Conservation (phyloP, 2,113 vertebrate species). For the Hystrix brachyura region DNA sequence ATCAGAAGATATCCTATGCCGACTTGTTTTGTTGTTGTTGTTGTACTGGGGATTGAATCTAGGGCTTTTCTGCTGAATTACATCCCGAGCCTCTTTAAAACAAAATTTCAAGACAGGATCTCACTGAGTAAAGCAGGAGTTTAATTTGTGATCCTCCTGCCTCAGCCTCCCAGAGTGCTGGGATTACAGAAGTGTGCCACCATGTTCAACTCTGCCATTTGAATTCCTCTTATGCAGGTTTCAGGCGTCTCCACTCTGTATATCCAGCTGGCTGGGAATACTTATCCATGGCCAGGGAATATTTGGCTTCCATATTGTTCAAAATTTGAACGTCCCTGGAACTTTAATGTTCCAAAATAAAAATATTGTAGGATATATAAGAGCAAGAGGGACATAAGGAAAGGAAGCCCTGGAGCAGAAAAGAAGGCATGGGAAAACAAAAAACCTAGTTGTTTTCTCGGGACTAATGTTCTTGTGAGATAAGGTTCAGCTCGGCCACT, state of each 20-base stretch:
- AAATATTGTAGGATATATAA: constrained; percentile 14
- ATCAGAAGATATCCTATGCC: neutral
- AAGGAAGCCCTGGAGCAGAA: constrained; percentile 17
- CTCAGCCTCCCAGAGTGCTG: neutral
- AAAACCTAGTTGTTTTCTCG: neutral
- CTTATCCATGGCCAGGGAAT: constrained; percentile 7
- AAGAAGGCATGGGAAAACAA: neutral
- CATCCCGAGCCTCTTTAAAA: neutral
- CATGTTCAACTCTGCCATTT: neutral
- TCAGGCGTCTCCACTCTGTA: neutral
- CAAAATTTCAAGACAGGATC: neutral
- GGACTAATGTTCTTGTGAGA: constrained; percentile 21
- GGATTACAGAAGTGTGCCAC: neutral
- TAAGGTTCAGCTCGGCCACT: neutral
- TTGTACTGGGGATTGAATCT: neutral
- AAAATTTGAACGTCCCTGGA: constrained; percentile 30
- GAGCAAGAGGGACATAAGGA: neutral
- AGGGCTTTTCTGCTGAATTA: neutral
- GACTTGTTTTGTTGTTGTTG: neutral
- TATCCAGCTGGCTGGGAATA: neutral
- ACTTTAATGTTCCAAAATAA: constrained; percentile 44
- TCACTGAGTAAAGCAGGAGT: neutral
- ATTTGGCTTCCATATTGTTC: constrained; percentile 17
- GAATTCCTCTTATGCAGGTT: neutral
- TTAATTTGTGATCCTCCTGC: neutral